A percentile compares a stretch with the other conserved stretches of the same genome.
Evolutionary conservation across 2,888 invertebrate species (phyloP).

Genomic region (Tuta absoluta): DNA sequence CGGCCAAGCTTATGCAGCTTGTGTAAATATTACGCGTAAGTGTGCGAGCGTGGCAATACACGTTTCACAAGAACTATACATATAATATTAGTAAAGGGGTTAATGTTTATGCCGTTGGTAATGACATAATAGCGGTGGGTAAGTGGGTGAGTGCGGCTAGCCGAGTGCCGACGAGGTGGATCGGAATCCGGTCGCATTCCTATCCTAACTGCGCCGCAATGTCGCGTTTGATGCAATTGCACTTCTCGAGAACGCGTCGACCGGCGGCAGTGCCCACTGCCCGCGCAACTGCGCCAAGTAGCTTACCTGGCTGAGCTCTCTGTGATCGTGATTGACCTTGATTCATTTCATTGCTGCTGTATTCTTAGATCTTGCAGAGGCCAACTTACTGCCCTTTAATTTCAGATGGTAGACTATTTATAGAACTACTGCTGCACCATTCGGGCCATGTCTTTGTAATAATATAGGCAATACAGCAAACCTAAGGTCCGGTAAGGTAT

Average conservation of each 20-base stretch:
- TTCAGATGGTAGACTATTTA: neutral
- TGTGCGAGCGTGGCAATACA: conserved; percentile 9
- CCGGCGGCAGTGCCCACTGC: too few relatives aligned
- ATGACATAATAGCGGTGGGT: conserved; percentile 69
- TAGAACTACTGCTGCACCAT: neutral
- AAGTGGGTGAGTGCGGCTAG: conserved; percentile 61
- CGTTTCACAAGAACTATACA: conserved; percentile 20
- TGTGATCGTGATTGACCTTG: conserved; percentile 3
- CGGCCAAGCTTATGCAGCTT: neutral
- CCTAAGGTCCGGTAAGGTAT: too few relatives aligned
- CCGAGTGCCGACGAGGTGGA: conserved; percentile 46
- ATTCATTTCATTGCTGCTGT: neutral
- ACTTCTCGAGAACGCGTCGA: conserved; percentile 2
- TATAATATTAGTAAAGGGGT: conserved; percentile 38
- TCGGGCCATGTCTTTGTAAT: too few relatives aligned
- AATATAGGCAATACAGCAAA: too few relatives aligned
- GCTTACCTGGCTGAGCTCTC: neutral
- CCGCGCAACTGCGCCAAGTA: neutral
- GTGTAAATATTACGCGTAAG: neutral
- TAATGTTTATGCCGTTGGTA: conserved; percentile 66
- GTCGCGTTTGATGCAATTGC: conserved; percentile 55
- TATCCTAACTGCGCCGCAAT: conserved; percentile 70
- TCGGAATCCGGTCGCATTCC: conserved; percentile 73
- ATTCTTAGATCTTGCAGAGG: neutral
- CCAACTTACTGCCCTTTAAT: neutral